Conservation (phyloP, 1,140 invertebrate species). For the Phymastichus coffea region DNA sequence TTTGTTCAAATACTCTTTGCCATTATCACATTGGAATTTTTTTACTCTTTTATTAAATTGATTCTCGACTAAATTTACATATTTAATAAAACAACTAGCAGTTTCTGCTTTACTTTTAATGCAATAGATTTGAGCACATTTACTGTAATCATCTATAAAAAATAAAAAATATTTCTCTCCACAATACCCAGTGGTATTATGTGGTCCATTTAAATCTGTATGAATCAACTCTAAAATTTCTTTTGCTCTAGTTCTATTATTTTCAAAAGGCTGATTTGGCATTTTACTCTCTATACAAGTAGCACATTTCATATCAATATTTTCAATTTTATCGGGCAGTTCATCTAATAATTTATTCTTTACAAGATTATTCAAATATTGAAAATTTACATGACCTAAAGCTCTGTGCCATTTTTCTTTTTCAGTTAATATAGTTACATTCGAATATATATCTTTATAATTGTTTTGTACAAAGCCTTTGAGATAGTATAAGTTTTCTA, state of each 20-base stretch:
- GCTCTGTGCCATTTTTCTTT: too few relatives aligned
- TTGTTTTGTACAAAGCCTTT: neutral
- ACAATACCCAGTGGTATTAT: neutral
- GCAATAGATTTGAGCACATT: neutral
- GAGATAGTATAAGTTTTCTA: neutral
- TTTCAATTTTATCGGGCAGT: too few relatives aligned
- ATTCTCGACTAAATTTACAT: neutral
- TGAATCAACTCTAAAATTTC: too few relatives aligned
- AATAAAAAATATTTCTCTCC: neutral
- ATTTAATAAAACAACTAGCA: neutral
- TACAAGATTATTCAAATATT: neutral
- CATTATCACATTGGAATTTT: neutral
- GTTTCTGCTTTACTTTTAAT: neutral
- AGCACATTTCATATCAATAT: too few relatives aligned
- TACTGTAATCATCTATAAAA: slow-evolving; percentile 4
- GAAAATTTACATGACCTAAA: too few relatives aligned
- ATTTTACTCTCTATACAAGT: too few relatives aligned
- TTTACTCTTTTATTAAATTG: neutral
- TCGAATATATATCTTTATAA: neutral
- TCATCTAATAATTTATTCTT: neutral
- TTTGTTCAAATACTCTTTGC: too few relatives aligned
- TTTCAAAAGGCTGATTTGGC: too few relatives aligned
- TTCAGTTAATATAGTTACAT: too few relatives aligned
- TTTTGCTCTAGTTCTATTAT: too few relatives aligned
- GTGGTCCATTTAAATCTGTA: too few relatives aligned